Evolutionary conservation across 2,797 vertebrate genomes (phyloP), one percentile per base, ranked within the genome.

Genomic region (Hydrolagus colliei): DNA sequence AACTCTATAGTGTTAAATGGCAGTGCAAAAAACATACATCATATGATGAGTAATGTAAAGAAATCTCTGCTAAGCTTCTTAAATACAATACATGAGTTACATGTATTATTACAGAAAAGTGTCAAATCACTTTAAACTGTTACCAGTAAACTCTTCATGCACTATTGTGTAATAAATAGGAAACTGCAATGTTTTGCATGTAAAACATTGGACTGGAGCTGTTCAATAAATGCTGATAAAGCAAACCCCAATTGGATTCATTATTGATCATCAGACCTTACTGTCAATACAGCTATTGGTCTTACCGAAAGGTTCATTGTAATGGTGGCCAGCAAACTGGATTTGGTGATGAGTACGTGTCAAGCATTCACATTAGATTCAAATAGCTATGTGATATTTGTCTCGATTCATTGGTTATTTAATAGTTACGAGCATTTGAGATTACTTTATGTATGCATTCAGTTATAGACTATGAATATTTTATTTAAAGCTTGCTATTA

Each of bases 191-290:
- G 32, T 41, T 84, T 10, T 52, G 79, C 79, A 71, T 84, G 65
- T 71, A 52, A 84, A 68, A 71, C 32, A 84, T 68, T 32, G 27
- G 35, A 18, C 65, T 71, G 79, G 16, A 84, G 79, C 79, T 84
- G 41, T 35, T 84, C n/a, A 84, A 84, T 84, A 84, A 84, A 71
- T 71, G 32, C 79, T 11, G 79, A 71, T 1, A 84, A 84, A 68
- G 32, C 62, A n/a, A 71, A 68, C 32, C 41, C 68, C 41, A 84
- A 84, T 68, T 84, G 18, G 65, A 84, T 84, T 84, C 65, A 20
- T 84, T 84, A 84, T 41, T 84, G 79, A 84, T n/a, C 65, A 41
- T 10, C 65, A 71, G 62, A 9, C 62, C 16, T 61, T 67, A 22
- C 12, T 9, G 14, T 9, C 11, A 63, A 27, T 80, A 61, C 59